Evolutionary conservation across 2,888 invertebrate species (phyloP), one percentile per base, ranked within the genome.

Genomic region (Trichopria drosophilae): DNA sequence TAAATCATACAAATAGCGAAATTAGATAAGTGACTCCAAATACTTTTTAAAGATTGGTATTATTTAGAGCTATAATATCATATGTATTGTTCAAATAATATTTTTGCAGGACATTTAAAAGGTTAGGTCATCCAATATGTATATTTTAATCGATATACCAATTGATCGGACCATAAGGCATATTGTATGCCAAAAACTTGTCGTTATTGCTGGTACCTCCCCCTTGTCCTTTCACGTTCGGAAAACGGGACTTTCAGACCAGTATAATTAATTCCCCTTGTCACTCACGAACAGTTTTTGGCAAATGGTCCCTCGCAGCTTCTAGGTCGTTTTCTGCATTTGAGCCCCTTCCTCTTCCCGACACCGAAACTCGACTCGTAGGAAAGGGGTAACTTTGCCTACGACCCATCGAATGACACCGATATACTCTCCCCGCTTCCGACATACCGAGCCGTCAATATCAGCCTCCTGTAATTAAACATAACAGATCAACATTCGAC

Each of bases 261-360:
- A 67, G 71, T 73, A 73, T 74, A 75, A 75, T 75, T 75, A 75
- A 74, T 74, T 73, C 69, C 68, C 72, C 69, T 65, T 73, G 73
- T 74, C 73, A 72, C 64, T 66, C 66, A 62, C 58, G n/a, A n/a
- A n/a, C n/a, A n/a, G n/a, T 58, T 53, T 51, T 51, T 59, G 58
- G 51, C 61, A 44, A 50, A 52, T 51, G 48, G 51, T 48, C 51
- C 53, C 54, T 52, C 45, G 44, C 36, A 24, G 43, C 36, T 26
- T 50, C 41, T 46, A 50, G 50, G 36, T 51, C 57, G 47, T 54
- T 47, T 50, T 46, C 52, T 53, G 49, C n/a, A n/a, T n/a, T n/a
- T n/a, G n/a, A n/a, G n/a, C 49, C 28, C 39, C 50, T 39, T 45
- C 28, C 42, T 37, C 39, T 47, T 32, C 44, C 51, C 47, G 37